Conservation (phyloP, 2,888 invertebrate species). For the Asteroscopus sphinx region DNA sequence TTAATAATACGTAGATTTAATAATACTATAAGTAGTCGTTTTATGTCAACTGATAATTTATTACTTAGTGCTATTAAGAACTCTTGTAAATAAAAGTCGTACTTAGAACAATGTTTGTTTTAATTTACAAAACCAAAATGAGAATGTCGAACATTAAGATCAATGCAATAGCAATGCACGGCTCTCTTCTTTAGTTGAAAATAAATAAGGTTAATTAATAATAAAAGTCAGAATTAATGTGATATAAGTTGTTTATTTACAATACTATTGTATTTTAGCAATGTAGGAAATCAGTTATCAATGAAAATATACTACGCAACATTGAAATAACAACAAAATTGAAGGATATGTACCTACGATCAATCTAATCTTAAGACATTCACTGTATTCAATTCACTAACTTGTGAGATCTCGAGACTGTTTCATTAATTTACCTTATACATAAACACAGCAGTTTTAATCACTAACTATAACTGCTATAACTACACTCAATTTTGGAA, state of each 20-base stretch:
- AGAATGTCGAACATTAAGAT: no score
- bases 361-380: conserved; percentile 25
- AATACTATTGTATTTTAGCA: conserved; percentile 40
- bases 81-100: conserved; percentile 79
- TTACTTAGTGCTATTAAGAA: conserved; percentile 45
- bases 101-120: conserved; percentile 71
- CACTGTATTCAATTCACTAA: conserved; percentile 34
- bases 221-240: conserved; percentile 44
- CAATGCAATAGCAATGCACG: no score
- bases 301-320: conserved; percentile 40
- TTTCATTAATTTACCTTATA: conserved; percentile 27
- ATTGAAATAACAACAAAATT: conserved; percentile 26
- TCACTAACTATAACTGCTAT: conserved; percentile 10
- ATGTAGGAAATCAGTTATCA: conserved; percentile 24
- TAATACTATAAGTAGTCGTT: conserved; percentile 26
- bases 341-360: conserved; percentile 22
- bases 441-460: conserved; percentile 23
- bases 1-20: conserved; percentile 25
- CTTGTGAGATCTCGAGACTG: conserved; percentile 46
- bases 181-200: no score
- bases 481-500: conserved; percentile 39
- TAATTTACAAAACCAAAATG: conserved; percentile 6
- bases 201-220: conserved; percentile 2
- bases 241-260: conserved; percentile 54
- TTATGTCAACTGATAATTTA: conserved; percentile 46